phyloP scores from a whole-genome alignment of 2,797 vertebrate genomes.

The Poeciliopsis turneri region DNA sequence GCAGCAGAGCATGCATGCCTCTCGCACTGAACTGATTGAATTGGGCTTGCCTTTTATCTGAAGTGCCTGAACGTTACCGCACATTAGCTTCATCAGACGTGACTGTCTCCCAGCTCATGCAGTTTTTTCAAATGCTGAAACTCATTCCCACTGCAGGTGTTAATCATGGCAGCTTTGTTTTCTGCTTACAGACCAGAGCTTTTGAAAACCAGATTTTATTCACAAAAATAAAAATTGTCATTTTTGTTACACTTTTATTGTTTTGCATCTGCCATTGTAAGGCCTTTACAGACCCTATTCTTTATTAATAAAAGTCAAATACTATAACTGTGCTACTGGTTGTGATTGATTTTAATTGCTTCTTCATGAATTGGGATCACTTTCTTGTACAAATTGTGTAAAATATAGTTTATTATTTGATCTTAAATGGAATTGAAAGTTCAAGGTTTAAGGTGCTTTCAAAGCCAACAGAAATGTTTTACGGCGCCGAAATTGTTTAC shows the following conservation, averaged over 20 bases:
- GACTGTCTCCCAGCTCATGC: conserved; percentile 10
- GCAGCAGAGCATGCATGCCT: conserved; percentile 18
- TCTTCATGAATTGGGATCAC: no score
- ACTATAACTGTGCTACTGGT: background rate
- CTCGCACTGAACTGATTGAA: conserved; percentile 45
- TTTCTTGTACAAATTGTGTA: background rate
- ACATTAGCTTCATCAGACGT: conserved; percentile 30
- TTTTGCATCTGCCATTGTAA: conserved; percentile 44
- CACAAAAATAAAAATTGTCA: background rate
- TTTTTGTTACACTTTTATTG: conserved; percentile 43
- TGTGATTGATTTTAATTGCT: conserved; percentile 4
- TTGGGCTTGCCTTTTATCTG: conserved; percentile 45
- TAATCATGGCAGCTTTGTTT: conserved; percentile 16
- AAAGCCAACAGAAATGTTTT: background rate
- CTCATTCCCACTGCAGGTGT: conserved; percentile 8
- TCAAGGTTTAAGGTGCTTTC: background rate
- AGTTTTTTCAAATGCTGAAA: conserved; percentile 20
- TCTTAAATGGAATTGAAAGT: background rate
- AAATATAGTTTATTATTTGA: background rate
- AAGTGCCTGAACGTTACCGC: conserved; percentile 40
- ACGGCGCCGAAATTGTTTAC: background rate
- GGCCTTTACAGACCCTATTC: conserved; percentile 38
- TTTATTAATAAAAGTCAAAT: conserved; percentile 69
- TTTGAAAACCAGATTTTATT: background rate
- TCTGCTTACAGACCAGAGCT: conserved; percentile 9